Evolutionary conservation across 2,888 invertebrate genomes (phyloP).

Genomic region (Lycia hirtaria): DNA sequence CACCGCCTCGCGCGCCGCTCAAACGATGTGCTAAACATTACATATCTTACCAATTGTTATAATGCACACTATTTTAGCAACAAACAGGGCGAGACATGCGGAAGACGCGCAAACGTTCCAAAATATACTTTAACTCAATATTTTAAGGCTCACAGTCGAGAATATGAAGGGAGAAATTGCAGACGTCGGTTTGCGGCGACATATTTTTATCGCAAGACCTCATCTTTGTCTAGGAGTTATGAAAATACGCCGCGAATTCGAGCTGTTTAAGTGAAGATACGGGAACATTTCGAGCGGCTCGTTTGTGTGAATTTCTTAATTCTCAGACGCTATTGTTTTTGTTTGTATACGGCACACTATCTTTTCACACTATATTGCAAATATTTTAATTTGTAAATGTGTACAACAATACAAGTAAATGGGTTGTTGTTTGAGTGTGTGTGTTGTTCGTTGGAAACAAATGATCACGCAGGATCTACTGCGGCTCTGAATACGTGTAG

Average conservation of each 20-base stretch:
- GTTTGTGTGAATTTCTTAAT: no score
- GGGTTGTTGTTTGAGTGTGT: no score
- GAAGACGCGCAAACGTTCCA: conserved; percentile 38
- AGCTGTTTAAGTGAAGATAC: no score
- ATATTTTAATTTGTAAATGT: no score
- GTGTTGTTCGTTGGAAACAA: no score
- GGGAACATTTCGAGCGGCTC: no score
- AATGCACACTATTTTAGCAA: conserved; percentile 71
- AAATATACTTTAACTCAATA: conserved; percentile 35
- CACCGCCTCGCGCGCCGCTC: conserved; percentile 12
- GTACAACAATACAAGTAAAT: no score
- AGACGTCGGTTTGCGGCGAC: background rate
- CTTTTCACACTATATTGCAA: no score
- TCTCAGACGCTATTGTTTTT: no score
- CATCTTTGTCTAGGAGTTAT: conserved; percentile 20
- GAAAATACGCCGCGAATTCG: conserved; percentile 4
- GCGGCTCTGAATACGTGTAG: no score
- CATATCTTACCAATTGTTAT: conserved; percentile 55
- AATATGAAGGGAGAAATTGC: background rate
- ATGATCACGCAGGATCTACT: no score
- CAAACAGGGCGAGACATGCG: conserved; percentile 73
- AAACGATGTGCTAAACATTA: conserved; percentile 52
- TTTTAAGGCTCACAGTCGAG: conserved; percentile 37
- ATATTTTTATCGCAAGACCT: conserved; percentile 24
- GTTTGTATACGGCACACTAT: no score